These are phyloP conservation scores for Gobius niger DNA, from an alignment of 2,113 vertebrate species.

Conservation along the genomic window DNA sequence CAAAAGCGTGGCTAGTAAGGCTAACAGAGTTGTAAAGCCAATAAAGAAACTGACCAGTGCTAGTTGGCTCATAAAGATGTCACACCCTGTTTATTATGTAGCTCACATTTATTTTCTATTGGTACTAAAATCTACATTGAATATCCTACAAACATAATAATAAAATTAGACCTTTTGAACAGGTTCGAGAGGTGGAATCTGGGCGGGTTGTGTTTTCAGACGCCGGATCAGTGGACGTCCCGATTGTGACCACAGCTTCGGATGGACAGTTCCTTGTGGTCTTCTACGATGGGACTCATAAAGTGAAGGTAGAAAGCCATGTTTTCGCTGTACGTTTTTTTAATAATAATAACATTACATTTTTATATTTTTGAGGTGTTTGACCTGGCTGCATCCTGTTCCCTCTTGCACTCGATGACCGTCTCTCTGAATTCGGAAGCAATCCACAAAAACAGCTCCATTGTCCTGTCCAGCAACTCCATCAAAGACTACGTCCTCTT, in stretches of 20 bases:
- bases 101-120: too few relatives aligned
- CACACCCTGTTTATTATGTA: too few relatives aligned
- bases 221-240: slow-evolving; percentile 51
- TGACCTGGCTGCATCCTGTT: slow-evolving; percentile 65
- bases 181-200: slow-evolving; percentile 67
- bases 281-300: slow-evolving; percentile 64
- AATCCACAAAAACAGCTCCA: slow-evolving; percentile 62
- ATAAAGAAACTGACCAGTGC: too few relatives aligned
- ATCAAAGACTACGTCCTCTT: slow-evolving; percentile 66
- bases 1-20: too few relatives aligned
- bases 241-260: slow-evolving; percentile 59
- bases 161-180: neutral
- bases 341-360: neutral
- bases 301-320: slow-evolving; percentile 42
- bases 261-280: slow-evolving; percentile 65
- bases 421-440: slow-evolving; percentile 54
- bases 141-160: too few relatives aligned
- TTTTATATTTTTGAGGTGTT: slow-evolving; percentile 55
- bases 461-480: slow-evolving; percentile 65
- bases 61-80: too few relatives aligned
- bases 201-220: slow-evolving; percentile 61
- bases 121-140: too few relatives aligned
- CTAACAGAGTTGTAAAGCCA: too few relatives aligned
- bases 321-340: neutral
- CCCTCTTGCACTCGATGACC: slow-evolving; percentile 57